Evolutionary conservation across 2,888 invertebrate genomes (phyloP).

Genomic region (Gymnosoma rotundatum): DNA sequence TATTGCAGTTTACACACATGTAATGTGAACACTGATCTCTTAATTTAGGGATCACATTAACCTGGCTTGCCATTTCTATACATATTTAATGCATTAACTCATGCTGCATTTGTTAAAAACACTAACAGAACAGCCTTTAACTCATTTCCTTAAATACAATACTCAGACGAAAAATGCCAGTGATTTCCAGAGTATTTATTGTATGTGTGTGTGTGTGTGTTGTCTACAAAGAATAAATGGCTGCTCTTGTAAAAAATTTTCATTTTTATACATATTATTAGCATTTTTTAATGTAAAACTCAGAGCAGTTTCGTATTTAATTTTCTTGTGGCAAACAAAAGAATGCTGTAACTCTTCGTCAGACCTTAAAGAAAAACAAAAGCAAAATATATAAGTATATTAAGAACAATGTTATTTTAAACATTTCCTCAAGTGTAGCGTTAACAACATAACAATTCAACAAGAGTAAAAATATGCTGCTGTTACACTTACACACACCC

Average conservation of each 20-base stretch:
- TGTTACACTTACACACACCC: constrained; percentile 31
- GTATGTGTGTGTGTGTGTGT: not conserved
- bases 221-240: constrained; percentile 1
- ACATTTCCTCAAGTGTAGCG: constrained; percentile 66
- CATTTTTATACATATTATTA: constrained; percentile 41
- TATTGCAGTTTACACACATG: too few relatives aligned
- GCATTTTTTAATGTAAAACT: constrained; percentile 29
- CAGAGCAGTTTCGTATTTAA: not conserved
- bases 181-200: not conserved
- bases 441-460: constrained; percentile 63
- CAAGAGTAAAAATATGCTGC: constrained; percentile 52
- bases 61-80: too few relatives aligned
- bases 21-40: too few relatives aligned
- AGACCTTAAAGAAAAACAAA: not conserved
- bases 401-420: constrained; percentile 59
- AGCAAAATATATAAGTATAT: not conserved
- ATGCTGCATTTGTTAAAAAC: too few relatives aligned
- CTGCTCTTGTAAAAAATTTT: constrained; percentile 10
- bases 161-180: not conserved
- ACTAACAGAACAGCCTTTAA: not conserved
- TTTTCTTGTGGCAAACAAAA: constrained; percentile 29
- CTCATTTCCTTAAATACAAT: not conserved
- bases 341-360: constrained; percentile 23
- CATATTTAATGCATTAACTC: too few relatives aligned
- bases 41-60: too few relatives aligned